These are phyloP conservation scores for Coenobita brevimanus DNA, from an alignment of 1,140 invertebrate species.

Conservation along the genomic window DNA sequence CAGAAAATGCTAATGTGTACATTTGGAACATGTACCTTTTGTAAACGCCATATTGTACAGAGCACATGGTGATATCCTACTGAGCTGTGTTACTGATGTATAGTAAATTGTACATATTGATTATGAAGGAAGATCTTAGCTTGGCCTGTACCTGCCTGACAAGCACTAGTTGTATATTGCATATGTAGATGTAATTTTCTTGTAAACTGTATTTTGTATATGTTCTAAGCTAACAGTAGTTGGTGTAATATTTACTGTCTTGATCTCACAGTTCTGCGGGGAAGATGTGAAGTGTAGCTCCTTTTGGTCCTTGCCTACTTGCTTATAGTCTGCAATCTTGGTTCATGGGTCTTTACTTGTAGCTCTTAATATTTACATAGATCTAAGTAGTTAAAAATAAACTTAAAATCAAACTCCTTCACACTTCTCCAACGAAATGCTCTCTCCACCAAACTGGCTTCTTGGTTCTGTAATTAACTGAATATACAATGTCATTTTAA, in stretches of 20 bases:
- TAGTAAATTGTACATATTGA: constrained; percentile 70
- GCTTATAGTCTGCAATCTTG: constrained; percentile 53
- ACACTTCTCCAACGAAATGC: constrained; percentile 61
- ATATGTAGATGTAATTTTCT: constrained; percentile 67
- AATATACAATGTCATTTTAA: constrained; percentile 16
- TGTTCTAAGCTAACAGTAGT: constrained; percentile 66
- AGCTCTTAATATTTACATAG: constrained; percentile 29
- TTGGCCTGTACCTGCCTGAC: constrained; percentile 69
- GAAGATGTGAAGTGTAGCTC: constrained; percentile 45
- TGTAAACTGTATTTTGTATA: constrained; percentile 68
- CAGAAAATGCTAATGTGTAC: constrained; percentile 69
- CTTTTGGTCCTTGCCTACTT: constrained; percentile 40
- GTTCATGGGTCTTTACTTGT: constrained; percentile 42
- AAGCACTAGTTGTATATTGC: constrained; percentile 66
- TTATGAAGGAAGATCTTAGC: constrained; percentile 70
- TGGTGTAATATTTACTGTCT: constrained; percentile 67
- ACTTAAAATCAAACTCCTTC: constrained; percentile 45
- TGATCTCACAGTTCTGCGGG: constrained; percentile 60
- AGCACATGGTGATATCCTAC: constrained; percentile 68
- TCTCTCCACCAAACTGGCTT: constrained; percentile 54
- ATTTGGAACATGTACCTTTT: constrained; percentile 70
- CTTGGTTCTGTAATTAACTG: constrained; percentile 56
- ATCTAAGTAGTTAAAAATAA: constrained; percentile 11
- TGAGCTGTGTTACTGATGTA: constrained; percentile 70
- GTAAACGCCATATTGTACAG: constrained; percentile 70